phyloP scores from a whole-genome alignment of 1,140 invertebrate species.

The Drosophila cardini region DNA sequence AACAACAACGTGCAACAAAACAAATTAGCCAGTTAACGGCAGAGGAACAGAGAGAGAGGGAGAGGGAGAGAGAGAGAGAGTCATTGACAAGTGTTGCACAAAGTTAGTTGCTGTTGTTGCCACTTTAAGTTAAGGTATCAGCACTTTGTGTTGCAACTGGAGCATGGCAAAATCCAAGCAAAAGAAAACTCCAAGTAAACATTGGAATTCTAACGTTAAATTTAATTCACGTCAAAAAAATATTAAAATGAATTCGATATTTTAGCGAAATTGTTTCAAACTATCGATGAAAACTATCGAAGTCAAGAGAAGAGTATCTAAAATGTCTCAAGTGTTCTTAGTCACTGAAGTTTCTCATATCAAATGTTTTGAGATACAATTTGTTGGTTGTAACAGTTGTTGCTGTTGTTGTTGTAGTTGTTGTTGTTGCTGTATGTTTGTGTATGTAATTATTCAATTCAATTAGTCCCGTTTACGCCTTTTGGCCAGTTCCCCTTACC shows the following conservation, averaged over 20 bases:
- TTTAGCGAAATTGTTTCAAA: too few relatives aligned
- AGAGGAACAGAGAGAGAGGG: slow-evolving; percentile 5
- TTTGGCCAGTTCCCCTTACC: slow-evolving; percentile 26
- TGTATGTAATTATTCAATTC: slow-evolving; percentile 81
- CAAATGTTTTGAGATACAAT: not conserved
- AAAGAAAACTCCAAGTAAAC: too few relatives aligned
- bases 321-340: not conserved
- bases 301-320: too few relatives aligned
- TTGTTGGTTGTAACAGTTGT: slow-evolving; percentile 10
- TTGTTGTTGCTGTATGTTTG: slow-evolving; percentile 27
- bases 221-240: too few relatives aligned
- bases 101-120: slow-evolving; percentile 13
- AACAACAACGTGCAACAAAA: slow-evolving; percentile 80
- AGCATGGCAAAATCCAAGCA: too few relatives aligned
- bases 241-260: not conserved
- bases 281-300: too few relatives aligned
- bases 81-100: slow-evolving; percentile 54
- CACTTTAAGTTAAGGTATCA: not conserved
- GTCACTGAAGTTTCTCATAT: slow-evolving; percentile 1
- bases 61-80: not conserved
- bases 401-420: slow-evolving; percentile 16
- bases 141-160: not conserved
- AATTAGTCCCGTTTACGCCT: slow-evolving; percentile 78
- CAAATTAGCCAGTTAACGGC: slow-evolving; percentile 83
- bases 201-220: too few relatives aligned